These are phyloP conservation scores for Pedicia rivosa DNA, from an alignment of 2,888 invertebrate species.

Conservation along the genomic window DNA sequence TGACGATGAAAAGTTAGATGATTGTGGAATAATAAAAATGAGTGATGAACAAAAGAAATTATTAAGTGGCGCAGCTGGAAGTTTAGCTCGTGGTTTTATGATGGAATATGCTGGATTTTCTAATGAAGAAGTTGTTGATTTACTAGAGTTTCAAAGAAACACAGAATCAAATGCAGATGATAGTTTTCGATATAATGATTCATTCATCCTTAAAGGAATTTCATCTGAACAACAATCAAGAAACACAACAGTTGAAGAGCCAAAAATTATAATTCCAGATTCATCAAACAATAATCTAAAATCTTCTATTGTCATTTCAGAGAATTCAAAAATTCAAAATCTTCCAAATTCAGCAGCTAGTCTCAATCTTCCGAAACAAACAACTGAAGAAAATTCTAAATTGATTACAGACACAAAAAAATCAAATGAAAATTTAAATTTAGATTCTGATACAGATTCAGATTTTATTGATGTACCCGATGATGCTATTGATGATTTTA, in stretches of 20 bases:
- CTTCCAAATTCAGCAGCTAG: no score
- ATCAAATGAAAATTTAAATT: neutral
- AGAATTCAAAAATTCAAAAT: no score
- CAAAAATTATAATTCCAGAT: constrained; percentile 5
- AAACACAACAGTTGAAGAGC: neutral
- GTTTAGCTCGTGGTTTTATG: constrained; percentile 52
- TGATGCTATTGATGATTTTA: constrained; percentile 15
- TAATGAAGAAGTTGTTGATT: constrained; percentile 31
- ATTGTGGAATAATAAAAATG: constrained; percentile 26
- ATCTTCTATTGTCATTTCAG: no score
- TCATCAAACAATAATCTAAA: no score
- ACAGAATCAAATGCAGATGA: neutral
- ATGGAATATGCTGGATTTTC: constrained; percentile 61
- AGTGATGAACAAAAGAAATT: constrained; percentile 23
- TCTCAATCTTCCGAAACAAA: no score
- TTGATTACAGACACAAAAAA: no score
- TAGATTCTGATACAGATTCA: constrained; percentile 17
- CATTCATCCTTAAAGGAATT: neutral
- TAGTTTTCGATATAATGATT: constrained; percentile 8
- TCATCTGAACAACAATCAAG: neutral
- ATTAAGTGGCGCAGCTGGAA: constrained; percentile 23
- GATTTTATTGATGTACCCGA: constrained; percentile 21
- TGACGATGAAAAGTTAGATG: constrained; percentile 27
- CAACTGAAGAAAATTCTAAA: no score
- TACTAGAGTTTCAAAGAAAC: neutral